phyloP scores from a whole-genome alignment of 2,888 invertebrate species.

The Omphaloscelis lunosa region DNA sequence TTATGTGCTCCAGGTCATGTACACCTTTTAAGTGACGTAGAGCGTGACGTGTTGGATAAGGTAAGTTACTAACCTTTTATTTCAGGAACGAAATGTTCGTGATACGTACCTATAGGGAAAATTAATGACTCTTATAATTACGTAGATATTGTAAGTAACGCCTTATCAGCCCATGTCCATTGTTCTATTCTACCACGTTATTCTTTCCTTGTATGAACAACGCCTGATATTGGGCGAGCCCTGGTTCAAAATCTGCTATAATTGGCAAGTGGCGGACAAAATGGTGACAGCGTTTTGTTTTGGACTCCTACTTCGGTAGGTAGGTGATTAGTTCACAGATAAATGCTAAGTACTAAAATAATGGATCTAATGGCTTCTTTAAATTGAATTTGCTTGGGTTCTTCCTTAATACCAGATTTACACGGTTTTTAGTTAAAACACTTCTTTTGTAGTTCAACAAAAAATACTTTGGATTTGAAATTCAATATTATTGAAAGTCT shows the following conservation, averaged over 20 bases:
- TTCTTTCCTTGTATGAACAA: slow-evolving; percentile 15
- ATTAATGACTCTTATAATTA: slow-evolving; percentile 19
- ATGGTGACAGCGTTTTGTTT: neutral
- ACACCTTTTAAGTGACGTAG: neutral
- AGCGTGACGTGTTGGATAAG: neutral
- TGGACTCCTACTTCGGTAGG: neutral
- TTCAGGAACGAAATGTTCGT: neutral
- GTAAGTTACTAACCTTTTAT: neutral
- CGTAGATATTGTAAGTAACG: neutral
- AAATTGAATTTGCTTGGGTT: no score
- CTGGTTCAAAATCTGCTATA: neutral
- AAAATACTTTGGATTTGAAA: no score
- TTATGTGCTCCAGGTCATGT: slow-evolving; percentile 28
- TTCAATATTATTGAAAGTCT: no score
- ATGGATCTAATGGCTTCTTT: no score
- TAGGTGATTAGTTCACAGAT: neutral
- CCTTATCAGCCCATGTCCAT: neutral
- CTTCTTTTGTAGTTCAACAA: no score
- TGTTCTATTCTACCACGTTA: slow-evolving; percentile 13
- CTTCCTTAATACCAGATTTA: no score
- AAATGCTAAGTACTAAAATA: no score
- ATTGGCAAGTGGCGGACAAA: neutral
- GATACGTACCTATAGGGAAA: neutral
- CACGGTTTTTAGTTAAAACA: no score
- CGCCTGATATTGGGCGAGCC: neutral